phyloP scores from a whole-genome alignment of 2,888 invertebrate genomes.

The Diaphora mendica region DNA sequence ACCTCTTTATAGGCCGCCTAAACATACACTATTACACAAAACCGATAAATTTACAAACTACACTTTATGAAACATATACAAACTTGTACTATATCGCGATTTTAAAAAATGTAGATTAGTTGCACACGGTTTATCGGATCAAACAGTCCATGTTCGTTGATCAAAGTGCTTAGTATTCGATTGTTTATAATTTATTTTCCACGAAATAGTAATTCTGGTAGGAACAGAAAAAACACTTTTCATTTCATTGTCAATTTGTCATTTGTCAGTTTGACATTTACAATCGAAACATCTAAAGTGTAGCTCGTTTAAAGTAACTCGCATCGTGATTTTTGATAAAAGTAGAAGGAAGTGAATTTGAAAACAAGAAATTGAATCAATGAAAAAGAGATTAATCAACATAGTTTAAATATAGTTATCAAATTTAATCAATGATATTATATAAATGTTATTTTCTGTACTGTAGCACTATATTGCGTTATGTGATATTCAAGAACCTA shows the following conservation, averaged over 20 bases:
- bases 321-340: neutral
- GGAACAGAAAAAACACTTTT: conserved; percentile 40
- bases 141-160: neutral
- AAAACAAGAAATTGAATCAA: neutral
- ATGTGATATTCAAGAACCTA: too few species aligned
- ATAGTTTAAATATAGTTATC: too few species aligned
- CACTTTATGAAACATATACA: conserved; percentile 31
- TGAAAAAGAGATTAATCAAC: neutral
- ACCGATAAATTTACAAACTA: conserved; percentile 52
- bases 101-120: conserved; percentile 16
- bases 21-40: conserved; percentile 54
- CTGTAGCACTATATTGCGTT: too few species aligned
- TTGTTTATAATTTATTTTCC: conserved; percentile 31
- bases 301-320: neutral
- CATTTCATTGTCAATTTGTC: conserved; percentile 31
- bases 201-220: conserved; percentile 19
- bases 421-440: too few species aligned
- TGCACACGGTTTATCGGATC: conserved; percentile 10
- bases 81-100: conserved; percentile 20
- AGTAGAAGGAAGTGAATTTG: neutral
- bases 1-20: conserved; percentile 71
- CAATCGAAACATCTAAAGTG: conserved; percentile 17
- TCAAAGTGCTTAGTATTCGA: conserved; percentile 2
- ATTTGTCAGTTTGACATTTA: conserved; percentile 35
- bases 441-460: too few species aligned